Percentiles rank a stretch among this genome's conserved stretches.
phyloP scores from a whole-genome alignment of 1,140 invertebrate genomes.

The Scaptodrosophila lebanonensis region DNA sequence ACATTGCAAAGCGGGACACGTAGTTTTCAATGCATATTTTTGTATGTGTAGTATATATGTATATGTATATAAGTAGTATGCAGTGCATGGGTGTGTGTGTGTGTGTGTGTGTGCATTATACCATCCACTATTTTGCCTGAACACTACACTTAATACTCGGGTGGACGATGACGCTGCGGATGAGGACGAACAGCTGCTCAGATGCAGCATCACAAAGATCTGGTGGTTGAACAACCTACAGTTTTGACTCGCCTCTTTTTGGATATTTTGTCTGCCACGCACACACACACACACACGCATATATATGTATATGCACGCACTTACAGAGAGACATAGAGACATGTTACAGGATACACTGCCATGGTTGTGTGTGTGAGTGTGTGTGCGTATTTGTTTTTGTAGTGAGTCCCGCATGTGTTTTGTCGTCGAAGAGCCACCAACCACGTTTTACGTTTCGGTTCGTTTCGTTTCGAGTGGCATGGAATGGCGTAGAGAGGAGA shows the following conservation, averaged over 20 bases:
- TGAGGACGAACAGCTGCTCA: too few species aligned
- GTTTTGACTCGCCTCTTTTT: slow-evolving; percentile 51
- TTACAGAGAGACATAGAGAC: slow-evolving; percentile 19
- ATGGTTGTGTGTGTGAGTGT: too few species aligned
- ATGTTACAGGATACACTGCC: slow-evolving; percentile 56
- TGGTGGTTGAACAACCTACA: slow-evolving; percentile 66
- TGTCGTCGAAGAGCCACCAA: slow-evolving; percentile 36
- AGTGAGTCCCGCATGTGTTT: slow-evolving; percentile 65
- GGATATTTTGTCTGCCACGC: slow-evolving; percentile 58
- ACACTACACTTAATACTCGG: too few species aligned
- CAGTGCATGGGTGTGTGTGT: too few species aligned
- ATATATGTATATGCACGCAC: slow-evolving; percentile 6
- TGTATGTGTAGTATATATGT: slow-evolving; percentile 26
- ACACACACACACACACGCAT: slow-evolving; percentile 14
- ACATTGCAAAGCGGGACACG: slow-evolving; percentile 45
- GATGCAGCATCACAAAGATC: too few species aligned
- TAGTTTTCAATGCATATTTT: slow-evolving; percentile 41
- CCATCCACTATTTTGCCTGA: too few species aligned
- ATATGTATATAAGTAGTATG: too few species aligned
- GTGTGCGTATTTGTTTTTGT: slow-evolving; percentile 22
- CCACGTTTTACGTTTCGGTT: slow-evolving; percentile 28
- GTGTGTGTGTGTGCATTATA: too few species aligned
- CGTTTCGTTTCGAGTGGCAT: slow-evolving; percentile 37
- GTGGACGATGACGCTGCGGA: too few species aligned
- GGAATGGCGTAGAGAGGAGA: neutral